Evolutionary conservation across 2,888 invertebrate species (phyloP).

Genomic region (Sinhomidia bicolor): DNA sequence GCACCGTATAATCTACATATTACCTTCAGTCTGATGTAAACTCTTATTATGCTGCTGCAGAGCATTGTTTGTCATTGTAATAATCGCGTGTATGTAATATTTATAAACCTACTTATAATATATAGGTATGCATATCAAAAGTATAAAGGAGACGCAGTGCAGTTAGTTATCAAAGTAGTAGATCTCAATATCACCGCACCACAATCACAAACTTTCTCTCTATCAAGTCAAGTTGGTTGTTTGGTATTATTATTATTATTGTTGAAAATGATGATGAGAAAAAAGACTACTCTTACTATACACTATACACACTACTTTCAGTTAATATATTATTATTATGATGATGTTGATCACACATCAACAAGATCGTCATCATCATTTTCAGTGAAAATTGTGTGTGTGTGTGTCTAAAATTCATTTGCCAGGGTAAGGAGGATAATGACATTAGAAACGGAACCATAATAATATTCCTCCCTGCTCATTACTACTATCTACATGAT

Average conservation of each 20-base stretch:
- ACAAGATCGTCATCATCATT: not conserved
- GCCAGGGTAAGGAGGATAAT: no score
- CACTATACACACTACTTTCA: not conserved
- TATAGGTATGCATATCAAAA: no score
- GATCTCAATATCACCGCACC: constrained; percentile 16
- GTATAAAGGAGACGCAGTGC: no score
- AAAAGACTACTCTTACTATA: no score
- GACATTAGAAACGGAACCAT: constrained; percentile 4
- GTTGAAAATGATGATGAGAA: not conserved
- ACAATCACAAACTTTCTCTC: not conserved
- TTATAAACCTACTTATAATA: no score
- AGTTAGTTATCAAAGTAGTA: no score
- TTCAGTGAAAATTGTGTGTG: no score
- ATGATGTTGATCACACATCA: not conserved
- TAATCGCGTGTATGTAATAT: no score
- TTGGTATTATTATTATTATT: no score
- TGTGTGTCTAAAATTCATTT: no score
- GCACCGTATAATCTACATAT: not conserved
- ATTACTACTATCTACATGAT: no score
- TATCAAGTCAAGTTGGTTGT: not conserved
- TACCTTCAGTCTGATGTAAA: not conserved
- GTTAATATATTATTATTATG: not conserved
- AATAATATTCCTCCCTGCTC: not conserved
- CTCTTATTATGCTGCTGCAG: not conserved
- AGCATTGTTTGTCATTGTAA: not conserved